Percentiles rank a stretch among this genome's conserved stretches.
Conservation (phyloP, 2,113 vertebrate species). For the Arothron firmamentum region DNA sequence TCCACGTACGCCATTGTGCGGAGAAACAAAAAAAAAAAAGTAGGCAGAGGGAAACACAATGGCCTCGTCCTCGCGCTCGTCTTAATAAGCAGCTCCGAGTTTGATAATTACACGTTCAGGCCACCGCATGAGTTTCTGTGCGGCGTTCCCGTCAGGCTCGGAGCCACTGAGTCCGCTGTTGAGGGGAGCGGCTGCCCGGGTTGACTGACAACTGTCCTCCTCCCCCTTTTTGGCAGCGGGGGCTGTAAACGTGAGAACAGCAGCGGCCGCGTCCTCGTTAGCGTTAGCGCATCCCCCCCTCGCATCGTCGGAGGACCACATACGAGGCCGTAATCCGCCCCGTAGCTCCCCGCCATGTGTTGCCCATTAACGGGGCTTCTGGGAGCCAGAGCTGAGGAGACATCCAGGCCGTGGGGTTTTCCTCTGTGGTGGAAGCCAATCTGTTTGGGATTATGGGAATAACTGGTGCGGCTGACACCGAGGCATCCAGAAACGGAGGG, state of each 20-base stretch:
- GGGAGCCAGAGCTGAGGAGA: slow-evolving; percentile 68
- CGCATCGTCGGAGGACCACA: slow-evolving; percentile 68
- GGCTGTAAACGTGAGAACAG: slow-evolving; percentile 69
- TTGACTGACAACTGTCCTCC: slow-evolving; percentile 69
- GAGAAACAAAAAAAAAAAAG: slow-evolving; percentile 52
- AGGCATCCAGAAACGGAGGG: slow-evolving; percentile 56
- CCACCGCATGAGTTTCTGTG: slow-evolving; percentile 60
- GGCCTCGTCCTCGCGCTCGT: slow-evolving; percentile 66
- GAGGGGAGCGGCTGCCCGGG: slow-evolving; percentile 57
- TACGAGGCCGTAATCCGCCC: slow-evolving; percentile 74
- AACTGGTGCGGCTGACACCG: slow-evolving; percentile 73
- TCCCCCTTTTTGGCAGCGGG: slow-evolving; percentile 36
- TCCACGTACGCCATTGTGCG: slow-evolving; percentile 66
- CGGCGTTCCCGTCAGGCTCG: slow-evolving; percentile 62
- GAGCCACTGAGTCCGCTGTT: slow-evolving; percentile 64
- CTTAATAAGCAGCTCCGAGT: slow-evolving; percentile 71
- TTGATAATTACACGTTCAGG: slow-evolving; percentile 74
- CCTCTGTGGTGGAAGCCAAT: slow-evolving; percentile 73
- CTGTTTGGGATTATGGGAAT: slow-evolving; percentile 78
- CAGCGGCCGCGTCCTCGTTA: slow-evolving; percentile 60
- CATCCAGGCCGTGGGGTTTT: slow-evolving; percentile 71
- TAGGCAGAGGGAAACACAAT: slow-evolving; percentile 55
- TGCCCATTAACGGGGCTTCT: slow-evolving; percentile 73
- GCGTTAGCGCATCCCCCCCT: slow-evolving; percentile 57
- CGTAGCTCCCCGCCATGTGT: slow-evolving; percentile 77